Conservation (phyloP, 2,113 vertebrate genomes). For the Menidia beryllina region DNA sequence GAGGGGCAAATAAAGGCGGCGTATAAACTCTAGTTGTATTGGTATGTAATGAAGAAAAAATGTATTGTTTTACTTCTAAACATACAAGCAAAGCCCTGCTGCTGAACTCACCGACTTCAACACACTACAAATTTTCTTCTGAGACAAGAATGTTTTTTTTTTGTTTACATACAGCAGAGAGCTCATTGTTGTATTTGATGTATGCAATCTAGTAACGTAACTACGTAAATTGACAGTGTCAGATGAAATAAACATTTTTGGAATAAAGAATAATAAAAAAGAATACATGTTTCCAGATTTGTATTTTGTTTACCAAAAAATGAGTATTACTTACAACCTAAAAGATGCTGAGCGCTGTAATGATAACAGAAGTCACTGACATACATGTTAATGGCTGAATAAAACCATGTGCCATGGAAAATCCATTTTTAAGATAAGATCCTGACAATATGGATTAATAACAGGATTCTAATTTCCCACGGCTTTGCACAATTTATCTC, state of each 20-base stretch:
- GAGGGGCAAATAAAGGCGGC: not conserved
- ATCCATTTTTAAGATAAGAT: too few species aligned
- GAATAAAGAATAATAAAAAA: constrained; percentile 22
- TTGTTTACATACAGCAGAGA: constrained; percentile 7
- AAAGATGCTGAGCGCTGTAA: too few species aligned
- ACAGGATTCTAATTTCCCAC: too few species aligned
- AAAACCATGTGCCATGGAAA: too few species aligned
- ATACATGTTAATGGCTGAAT: too few species aligned
- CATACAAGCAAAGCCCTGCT: constrained; percentile 9
- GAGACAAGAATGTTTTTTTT: not conserved
- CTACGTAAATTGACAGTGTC: constrained; percentile 38
- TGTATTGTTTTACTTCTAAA: not conserved
- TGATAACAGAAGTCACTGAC: too few species aligned
- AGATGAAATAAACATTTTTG: constrained; percentile 54
- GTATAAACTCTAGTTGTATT: not conserved
- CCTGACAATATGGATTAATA: too few species aligned
- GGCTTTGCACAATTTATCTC: too few species aligned
- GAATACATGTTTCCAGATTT: too few species aligned
- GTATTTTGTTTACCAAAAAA: too few species aligned
- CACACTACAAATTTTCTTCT: constrained; percentile 19
- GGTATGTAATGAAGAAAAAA: not conserved
- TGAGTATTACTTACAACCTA: too few species aligned
- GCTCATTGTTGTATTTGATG: constrained; percentile 25
- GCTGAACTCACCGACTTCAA: not conserved
- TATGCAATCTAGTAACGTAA: constrained; percentile 44